Conservation (phyloP, 2,113 vertebrate species). For the Rhinoderma darwinii region DNA sequence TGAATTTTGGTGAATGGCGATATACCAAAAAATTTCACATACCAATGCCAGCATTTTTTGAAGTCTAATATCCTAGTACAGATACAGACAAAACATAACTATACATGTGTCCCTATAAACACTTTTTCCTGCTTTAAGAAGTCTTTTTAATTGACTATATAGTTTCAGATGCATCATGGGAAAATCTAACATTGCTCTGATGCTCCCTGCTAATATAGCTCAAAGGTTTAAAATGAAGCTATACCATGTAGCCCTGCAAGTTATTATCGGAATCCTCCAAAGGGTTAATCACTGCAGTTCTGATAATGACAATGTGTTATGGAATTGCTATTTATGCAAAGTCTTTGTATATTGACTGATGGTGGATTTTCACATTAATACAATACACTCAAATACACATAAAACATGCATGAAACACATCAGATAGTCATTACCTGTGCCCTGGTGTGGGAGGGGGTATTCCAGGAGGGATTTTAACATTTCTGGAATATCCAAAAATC, state of each 20-base stretch:
- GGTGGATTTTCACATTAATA: neutral
- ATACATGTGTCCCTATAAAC: too few relatives aligned
- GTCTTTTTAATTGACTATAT: too few relatives aligned
- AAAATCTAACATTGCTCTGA: neutral
- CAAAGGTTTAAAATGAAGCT: neutral
- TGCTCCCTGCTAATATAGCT: neutral
- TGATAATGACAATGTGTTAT: neutral
- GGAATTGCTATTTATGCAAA: neutral
- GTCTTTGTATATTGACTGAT: too few relatives aligned
- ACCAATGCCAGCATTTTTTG: too few relatives aligned
- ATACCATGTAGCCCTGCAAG: neutral
- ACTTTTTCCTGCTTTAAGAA: too few relatives aligned
- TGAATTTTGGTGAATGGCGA: too few relatives aligned
- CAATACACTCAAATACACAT: neutral
- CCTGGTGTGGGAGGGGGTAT: slow-evolving; percentile 76
- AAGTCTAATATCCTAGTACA: too few relatives aligned
- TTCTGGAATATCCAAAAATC: slow-evolving; percentile 81
- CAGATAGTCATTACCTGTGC: slow-evolving; percentile 72
- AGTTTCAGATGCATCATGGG: too few relatives aligned
- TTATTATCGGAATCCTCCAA: neutral
- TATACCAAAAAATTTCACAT: too few relatives aligned
- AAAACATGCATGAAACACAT: neutral
- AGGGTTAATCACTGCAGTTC: neutral
- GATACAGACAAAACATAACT: too few relatives aligned
- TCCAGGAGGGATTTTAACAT: slow-evolving; percentile 86